Evolutionary conservation across 2,113 vertebrate genomes (phyloP).

Genomic region (Penelope pileata): DNA sequence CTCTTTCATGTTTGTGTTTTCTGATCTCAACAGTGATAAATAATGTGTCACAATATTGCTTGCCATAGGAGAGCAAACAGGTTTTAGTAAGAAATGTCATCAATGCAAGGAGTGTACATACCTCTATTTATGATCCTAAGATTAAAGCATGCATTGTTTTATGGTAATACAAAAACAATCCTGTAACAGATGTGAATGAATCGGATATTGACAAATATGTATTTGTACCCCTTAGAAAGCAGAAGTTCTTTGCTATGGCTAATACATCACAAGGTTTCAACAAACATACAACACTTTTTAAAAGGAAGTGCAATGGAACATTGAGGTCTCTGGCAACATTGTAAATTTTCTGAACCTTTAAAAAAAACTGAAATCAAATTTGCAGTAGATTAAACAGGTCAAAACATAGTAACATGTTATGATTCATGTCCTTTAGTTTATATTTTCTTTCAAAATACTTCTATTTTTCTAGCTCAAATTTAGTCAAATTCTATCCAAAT

Average conservation of each 20-base stretch:
- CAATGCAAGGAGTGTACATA: fast-evolving
- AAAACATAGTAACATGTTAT: neutral
- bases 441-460: neutral
- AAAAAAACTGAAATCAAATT: conserved; percentile 3
- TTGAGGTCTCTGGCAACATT: neutral
- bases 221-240: neutral
- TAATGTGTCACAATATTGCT: neutral
- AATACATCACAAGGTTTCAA: neutral
- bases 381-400: neutral
- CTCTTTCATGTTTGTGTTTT: neutral
- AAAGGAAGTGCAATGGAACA: neutral
- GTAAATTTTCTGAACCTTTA: neutral
- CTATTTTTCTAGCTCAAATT: neutral
- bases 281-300: neutral
- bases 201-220: neutral
- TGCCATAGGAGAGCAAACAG: conserved; percentile 2
- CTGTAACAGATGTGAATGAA: neutral
- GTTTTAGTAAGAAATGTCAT: neutral
- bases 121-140: neutral
- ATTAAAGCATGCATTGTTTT: neutral
- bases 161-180: neutral
- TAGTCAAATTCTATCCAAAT: neutral
- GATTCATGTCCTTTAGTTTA: neutral
- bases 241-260: conserved; percentile 15
- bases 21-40: neutral